Evolutionary conservation across 2,797 vertebrate species (phyloP), one percentile per base, ranked within the genome.

Genomic region (Decapterus maruadsi): DNA sequence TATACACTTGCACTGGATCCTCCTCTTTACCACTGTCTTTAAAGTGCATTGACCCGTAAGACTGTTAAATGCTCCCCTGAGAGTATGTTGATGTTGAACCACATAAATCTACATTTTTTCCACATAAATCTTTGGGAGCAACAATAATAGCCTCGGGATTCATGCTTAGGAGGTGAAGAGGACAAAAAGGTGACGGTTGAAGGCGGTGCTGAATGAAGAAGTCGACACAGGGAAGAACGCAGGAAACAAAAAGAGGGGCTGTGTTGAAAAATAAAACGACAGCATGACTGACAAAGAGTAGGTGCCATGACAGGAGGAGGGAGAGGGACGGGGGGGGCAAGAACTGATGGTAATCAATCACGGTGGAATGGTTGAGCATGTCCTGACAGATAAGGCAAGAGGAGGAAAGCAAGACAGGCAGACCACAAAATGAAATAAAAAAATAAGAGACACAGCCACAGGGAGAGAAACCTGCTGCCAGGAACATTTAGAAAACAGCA

Each of bases 281-380:
- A 42, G 19, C 34, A 5, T 26, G 38, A 54, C 3, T 75, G 45
- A 73, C 36, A 77, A 73, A 61, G 29, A 38, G 4, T 0, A 31
- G 58, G 20, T 42, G 53, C 31, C 12, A n/a, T 53, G 74, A 67
- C 12, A 70, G 14, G 14, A 3, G 26, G 26, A 26, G 26, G 26
- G 26, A 26, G 26, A 26, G 26, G 3, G n/a, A n/a, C n/a, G 26
- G 26, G 1, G 48, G 51, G 10, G 6, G 34, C n/a, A 43, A 40
- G 42, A 77, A 84, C 26, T 73, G 75, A 80, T 8, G 1, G 36
- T n/a, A 56, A 74, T 84, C 68, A 51, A 72, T 84, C 51, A 71
- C 50, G 59, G 36, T 57, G 40, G 42, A 80, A 68, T 58, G 26
- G 56, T 60, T 57, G 7, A 56, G 68, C 50, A 40, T 62, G 58